Conservation (phyloP, 2,113 vertebrate genomes). For the Phodopus roborovskii region DNA sequence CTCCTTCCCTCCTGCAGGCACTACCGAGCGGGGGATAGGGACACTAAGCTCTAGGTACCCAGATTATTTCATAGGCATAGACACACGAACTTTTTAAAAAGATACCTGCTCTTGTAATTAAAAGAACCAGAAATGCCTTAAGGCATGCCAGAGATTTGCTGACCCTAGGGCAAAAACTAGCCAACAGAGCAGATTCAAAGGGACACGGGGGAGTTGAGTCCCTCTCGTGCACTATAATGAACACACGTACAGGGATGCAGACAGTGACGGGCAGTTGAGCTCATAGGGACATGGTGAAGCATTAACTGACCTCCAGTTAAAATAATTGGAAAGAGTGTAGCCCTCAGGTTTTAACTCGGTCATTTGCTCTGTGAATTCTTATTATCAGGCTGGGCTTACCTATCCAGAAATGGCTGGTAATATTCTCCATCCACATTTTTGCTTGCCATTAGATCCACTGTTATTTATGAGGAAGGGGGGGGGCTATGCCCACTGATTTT, state of each 20-base stretch:
- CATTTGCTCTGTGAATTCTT: neutral
- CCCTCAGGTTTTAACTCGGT: neutral
- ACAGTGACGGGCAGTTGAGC: neutral
- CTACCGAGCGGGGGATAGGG: neutral
- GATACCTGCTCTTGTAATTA: neutral
- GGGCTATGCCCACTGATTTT: neutral
- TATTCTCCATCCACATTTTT: neutral
- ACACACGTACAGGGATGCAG: neutral
- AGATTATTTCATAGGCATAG: neutral
- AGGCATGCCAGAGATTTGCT: neutral
- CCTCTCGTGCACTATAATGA: neutral
- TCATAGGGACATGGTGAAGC: neutral
- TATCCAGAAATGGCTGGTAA: no score
- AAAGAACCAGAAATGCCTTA: neutral
- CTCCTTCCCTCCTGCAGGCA: rapidly evolving
- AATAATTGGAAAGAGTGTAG: neutral
- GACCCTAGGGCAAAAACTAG: conserved; percentile 5
- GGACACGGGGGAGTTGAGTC: neutral
- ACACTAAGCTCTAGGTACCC: neutral
- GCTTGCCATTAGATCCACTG: neutral
- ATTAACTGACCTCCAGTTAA: neutral
- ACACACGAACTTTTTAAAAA: neutral
- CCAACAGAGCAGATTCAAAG: neutral
- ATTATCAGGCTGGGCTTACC: neutral
- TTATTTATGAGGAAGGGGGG: neutral